phyloP scores from a whole-genome alignment of 2,797 vertebrate genomes.

The Todus mexicanus region DNA sequence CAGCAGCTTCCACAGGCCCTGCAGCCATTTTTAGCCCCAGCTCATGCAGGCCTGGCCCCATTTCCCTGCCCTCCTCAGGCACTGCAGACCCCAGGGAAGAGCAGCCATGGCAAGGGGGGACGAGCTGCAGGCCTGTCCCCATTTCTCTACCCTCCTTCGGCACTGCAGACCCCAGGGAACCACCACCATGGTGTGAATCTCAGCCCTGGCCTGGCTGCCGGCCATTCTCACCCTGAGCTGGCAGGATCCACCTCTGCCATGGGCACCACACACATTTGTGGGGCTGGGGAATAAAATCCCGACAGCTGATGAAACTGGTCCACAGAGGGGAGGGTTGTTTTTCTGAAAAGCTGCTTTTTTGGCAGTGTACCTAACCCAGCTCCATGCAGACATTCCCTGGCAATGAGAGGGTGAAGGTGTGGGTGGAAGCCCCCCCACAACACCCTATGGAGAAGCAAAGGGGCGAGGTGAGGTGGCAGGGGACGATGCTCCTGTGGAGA shows the following conservation, averaged over 20 bases:
- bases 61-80: neutral
- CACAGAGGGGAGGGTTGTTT: neutral
- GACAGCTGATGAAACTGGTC: neutral
- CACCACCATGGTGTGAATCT: accelerated
- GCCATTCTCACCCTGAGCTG: accelerated
- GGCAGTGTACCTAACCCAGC: neutral
- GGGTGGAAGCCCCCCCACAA: neutral
- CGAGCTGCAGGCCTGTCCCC: neutral
- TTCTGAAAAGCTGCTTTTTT: neutral
- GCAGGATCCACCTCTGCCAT: neutral
- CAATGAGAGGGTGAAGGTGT: no score
- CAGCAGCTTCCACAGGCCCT: neutral
- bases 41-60: neutral
- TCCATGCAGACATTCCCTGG: neutral
- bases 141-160: neutral
- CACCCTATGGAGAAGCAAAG: accelerated
- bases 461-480: neutral
- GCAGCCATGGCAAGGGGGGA: accelerated
- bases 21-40: neutral
- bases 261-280: accelerated
- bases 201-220: neutral
- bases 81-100: neutral
- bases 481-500: neutral
- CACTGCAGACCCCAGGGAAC: neutral
- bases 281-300: neutral